A percentile compares a stretch with the other conserved stretches of the same genome.
Conservation (phyloP, 2,888 invertebrate species). For the Hylaea fasciaria region DNA sequence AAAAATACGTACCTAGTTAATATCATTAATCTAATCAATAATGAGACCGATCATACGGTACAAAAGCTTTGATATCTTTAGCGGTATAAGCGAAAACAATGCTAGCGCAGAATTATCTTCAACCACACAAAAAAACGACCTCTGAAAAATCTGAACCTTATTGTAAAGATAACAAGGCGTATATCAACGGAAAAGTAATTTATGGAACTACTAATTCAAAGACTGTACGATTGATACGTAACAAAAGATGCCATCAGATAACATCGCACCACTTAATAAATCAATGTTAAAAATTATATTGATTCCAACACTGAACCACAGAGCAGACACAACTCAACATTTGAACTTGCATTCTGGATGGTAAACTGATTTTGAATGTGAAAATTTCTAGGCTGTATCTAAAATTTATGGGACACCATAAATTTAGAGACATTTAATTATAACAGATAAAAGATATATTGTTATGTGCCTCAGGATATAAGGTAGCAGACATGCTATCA, state of each 20-base stretch:
- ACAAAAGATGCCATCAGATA: slow-evolving; percentile 59
- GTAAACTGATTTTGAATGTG: neutral
- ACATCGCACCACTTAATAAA: slow-evolving; percentile 56
- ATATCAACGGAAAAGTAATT: neutral
- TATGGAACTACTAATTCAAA: slow-evolving; percentile 7
- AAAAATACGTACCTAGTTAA: slow-evolving; percentile 8
- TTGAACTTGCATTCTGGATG: slow-evolving; percentile 1
- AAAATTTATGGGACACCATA: slow-evolving; percentile 18
- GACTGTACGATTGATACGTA: slow-evolving; percentile 42
- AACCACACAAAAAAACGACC: neutral
- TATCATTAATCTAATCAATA: slow-evolving; percentile 73
- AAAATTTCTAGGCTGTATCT: slow-evolving; percentile 14
- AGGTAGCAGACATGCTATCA: slow-evolving; percentile 24
- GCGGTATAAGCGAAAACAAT: slow-evolving; percentile 44
- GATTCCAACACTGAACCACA: slow-evolving; percentile 27
- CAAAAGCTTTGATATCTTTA: slow-evolving; percentile 38
- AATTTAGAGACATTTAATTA: slow-evolving; percentile 28
- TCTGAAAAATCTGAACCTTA: slow-evolving; percentile 8
- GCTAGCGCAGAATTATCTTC: slow-evolving; percentile 19
- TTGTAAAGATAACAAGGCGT: neutral
- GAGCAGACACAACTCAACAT: slow-evolving; percentile 5
- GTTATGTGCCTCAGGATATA: slow-evolving; percentile 17
- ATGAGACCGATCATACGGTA: slow-evolving; percentile 56
- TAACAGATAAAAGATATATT: slow-evolving; percentile 22
- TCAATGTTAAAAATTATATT: slow-evolving; percentile 48